Conservation (phyloP, 2,797 vertebrate genomes). For the Gymnodraco acuticeps region DNA sequence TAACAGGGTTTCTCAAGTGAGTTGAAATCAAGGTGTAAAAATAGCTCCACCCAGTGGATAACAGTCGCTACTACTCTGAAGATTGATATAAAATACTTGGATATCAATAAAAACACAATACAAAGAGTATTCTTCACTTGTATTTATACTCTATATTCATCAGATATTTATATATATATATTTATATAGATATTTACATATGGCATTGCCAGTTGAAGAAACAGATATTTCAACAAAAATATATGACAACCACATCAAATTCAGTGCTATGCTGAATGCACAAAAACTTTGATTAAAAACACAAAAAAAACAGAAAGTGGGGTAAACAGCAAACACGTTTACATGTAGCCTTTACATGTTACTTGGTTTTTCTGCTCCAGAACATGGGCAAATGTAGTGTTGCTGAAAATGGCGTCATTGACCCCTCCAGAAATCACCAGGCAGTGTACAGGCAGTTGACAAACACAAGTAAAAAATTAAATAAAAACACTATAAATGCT, state of each 20-base stretch:
- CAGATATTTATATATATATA: conserved; percentile 76
- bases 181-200: conserved; percentile 83
- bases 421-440: conserved; percentile 47
- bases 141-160: conserved; percentile 79
- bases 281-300: conserved; percentile 52
- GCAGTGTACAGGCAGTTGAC: conserved; percentile 39
- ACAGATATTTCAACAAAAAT: conserved; percentile 71
- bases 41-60: conserved; percentile 54
- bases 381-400: conserved; percentile 75
- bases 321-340: conserved; percentile 35
- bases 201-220: conserved; percentile 78
- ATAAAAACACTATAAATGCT: conserved; percentile 39
- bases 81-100: neutral
- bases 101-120: conserved; percentile 32
- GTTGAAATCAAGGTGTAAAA: neutral
- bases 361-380: conserved; percentile 53
- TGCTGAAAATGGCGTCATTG: conserved; percentile 37
- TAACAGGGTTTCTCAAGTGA: neutral
- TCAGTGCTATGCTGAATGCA: conserved; percentile 74
- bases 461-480: conserved; percentile 19
- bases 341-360: conserved; percentile 33
- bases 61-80: neutral
- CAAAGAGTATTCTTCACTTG: conserved; percentile 40
- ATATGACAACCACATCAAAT: conserved; percentile 63
- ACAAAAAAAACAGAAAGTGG: conserved; percentile 16